Percentiles rank a stretch among this genome's conserved stretches.
These are phyloP conservation scores for Mesocricetus auratus DNA, from an alignment of 2,113 vertebrate genomes.

Conservation along the genomic window DNA sequence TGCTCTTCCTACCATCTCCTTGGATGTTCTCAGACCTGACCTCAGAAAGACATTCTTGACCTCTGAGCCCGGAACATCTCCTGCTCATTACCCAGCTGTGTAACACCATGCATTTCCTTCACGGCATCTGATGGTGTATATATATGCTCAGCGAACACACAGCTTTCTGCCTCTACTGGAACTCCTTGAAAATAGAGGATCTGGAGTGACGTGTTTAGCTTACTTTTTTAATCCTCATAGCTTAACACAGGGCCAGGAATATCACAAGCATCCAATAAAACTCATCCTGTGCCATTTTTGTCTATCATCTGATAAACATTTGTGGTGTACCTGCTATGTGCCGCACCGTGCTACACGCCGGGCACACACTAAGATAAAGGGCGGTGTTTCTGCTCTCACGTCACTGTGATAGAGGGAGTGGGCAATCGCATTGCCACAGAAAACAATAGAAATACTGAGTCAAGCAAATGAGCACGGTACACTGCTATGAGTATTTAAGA, in stretches of 20 bases:
- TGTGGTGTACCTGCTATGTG: background rate
- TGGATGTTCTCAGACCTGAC: background rate
- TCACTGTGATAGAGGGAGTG: background rate
- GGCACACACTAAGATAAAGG: conserved; percentile 5
- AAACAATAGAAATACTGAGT: background rate
- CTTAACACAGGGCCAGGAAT: background rate
- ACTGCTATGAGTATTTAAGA: background rate
- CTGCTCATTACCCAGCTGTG: background rate
- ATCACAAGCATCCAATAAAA: background rate
- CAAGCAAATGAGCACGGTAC: background rate
- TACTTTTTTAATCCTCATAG: conserved; percentile 8
- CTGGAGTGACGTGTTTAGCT: background rate
- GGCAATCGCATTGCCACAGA: conserved; percentile 4
- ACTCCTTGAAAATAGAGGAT: background rate
- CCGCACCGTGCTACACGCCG: background rate
- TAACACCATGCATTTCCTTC: background rate
- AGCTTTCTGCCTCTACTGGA: background rate
- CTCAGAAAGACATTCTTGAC: background rate
- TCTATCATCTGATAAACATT: conserved; percentile 17
- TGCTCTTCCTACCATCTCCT: background rate
- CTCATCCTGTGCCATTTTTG: background rate
- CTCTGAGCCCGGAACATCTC: background rate
- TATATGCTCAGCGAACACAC: background rate
- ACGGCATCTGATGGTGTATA: background rate
- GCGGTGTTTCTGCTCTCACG: background rate